Evolutionary conservation across 2,888 invertebrate genomes (phyloP).

Genomic region (Aricia artaxerxes): DNA sequence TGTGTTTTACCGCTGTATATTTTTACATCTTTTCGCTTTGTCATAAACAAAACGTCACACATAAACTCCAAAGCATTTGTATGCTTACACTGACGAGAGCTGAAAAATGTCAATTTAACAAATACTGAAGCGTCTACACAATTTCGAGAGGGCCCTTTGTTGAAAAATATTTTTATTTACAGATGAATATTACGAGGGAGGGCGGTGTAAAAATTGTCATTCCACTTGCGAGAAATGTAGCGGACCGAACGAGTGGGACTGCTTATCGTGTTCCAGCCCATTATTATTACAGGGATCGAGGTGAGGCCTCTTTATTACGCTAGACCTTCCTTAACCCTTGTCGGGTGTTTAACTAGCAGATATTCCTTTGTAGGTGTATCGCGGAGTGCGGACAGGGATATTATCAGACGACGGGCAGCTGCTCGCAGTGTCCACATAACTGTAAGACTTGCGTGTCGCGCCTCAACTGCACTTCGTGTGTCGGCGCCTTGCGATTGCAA

Average conservation of each 20-base stretch:
- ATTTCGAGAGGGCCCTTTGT: conserved; percentile 44
- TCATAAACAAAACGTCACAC: conserved; percentile 43
- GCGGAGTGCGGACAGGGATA: conserved; percentile 89
- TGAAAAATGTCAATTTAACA: conserved; percentile 48
- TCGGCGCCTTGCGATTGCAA: conserved; percentile 87
- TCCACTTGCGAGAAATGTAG: conserved; percentile 91
- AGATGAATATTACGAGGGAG: conserved; percentile 88
- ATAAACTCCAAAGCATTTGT: conserved; percentile 45
- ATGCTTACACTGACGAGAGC: conserved; percentile 42
- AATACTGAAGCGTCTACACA: conserved; percentile 45
- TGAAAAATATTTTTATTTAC: conserved; percentile 54
- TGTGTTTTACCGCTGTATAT: conserved; percentile 30
- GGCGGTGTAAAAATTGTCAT: conserved; percentile 90
- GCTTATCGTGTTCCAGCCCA: conserved; percentile 87
- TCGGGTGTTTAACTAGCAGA: conserved; percentile 41
- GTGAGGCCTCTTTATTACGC: conserved; percentile 54
- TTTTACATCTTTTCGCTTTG: conserved; percentile 38
- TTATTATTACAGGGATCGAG: conserved; percentile 85
- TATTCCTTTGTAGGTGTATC: conserved; percentile 81
- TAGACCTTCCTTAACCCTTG: conserved; percentile 44
- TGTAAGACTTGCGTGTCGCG: conserved; percentile 89
- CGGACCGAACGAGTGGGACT: conserved; percentile 88
- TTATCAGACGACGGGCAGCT: conserved; percentile 86
- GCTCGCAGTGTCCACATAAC: conserved; percentile 89
- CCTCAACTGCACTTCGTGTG: conserved; percentile 90